phyloP scores from a whole-genome alignment of 1,140 invertebrate species.

The Ceratina australensis region DNA sequence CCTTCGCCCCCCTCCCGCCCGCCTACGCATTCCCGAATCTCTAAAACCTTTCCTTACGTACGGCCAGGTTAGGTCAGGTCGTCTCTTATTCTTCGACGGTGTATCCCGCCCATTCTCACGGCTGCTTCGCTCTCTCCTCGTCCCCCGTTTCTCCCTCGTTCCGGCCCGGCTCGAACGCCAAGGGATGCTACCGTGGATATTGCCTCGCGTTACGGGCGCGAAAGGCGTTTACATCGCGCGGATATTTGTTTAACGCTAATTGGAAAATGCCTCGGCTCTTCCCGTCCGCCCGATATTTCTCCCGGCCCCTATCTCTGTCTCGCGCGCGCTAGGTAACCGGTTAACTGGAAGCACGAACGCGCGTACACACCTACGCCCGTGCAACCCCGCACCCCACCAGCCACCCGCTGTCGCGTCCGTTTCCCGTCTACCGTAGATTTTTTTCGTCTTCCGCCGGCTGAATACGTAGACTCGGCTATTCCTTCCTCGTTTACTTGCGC shows the following conservation, averaged over 20 bases:
- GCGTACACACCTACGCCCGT: not conserved
- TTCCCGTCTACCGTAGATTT: slow-evolving; percentile 15
- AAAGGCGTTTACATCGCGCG: slow-evolving; percentile 49
- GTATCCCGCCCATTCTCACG: slow-evolving; percentile 23
- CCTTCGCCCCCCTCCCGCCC: not conserved
- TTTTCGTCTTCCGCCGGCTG: not conserved
- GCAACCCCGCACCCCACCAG: no score
- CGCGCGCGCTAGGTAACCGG: slow-evolving; percentile 50
- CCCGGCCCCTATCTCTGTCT: not conserved
- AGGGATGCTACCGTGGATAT: slow-evolving; percentile 58
- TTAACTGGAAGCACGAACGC: slow-evolving; percentile 33
- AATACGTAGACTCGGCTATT: not conserved
- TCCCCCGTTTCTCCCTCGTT: slow-evolving; percentile 20
- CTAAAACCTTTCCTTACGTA: slow-evolving; percentile 10
- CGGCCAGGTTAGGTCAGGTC: no score
- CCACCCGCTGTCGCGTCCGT: slow-evolving; percentile 16
- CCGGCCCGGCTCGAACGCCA: not conserved
- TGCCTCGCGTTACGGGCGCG: slow-evolving; percentile 55
- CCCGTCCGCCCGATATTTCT: not conserved
- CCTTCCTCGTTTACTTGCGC: not conserved
- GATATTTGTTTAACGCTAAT: slow-evolving; percentile 72
- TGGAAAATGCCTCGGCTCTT: slow-evolving; percentile 66
- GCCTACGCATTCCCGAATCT: no score
- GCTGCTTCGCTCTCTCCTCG: not conserved
- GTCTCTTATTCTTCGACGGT: slow-evolving; percentile 51